Base-by-base conservation (phyloP, 2,113 vertebrate genomes). In the Tautogolabrus adspersus region DNA sequence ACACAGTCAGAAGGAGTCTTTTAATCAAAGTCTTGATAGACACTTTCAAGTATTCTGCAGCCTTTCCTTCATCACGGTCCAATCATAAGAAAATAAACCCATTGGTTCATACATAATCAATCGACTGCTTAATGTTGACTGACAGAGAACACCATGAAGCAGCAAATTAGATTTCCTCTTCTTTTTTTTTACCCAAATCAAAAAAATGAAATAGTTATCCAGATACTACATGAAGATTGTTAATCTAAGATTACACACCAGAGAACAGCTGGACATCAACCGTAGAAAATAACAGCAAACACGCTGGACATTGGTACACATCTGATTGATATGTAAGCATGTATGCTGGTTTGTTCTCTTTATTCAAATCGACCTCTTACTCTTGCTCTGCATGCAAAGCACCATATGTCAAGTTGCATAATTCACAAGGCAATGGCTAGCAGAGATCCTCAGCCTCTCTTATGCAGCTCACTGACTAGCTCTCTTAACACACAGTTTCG, bases 381-480 rank as follows among this genome's bases (percentile, higher is more conserved):
- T 5, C 22, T 65, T 37, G 67, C 46, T 79, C 22, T 69, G 42
- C 19, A 79, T 34, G 67, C 61, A 67, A 78, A 84, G 44, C 47
- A 26, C 56, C 61, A 65, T 65, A 66, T 66, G 75, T 60, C 69
- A 58, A 1, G 47, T 71, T 79, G 30, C 77, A 67, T 78, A 80
- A 88, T 77, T 58, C 47, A 56, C 55, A 49, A 58, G 65, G 34
- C 44, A 51, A 55, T 51, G 67, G 57, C 58, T 40, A 23, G 13
- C 66, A 15, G 44, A 12, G 10, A 46, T 13, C 44, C 44, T 46
- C 44, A 8, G 5, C 7, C 15, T 19, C 16, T 49, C 47, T 6
- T 15, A 47, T 18, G 6, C 46, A 47, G 15, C 15, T 1, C 7
- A 49, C 18, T 18, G 47, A 46, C 44, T 0, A 46, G 44, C 44